A percentile compares a stretch with the other conserved stretches of the same genome.
Conservation (phyloP, 2,113 vertebrate genomes). For the Anseranas semipalmata region DNA sequence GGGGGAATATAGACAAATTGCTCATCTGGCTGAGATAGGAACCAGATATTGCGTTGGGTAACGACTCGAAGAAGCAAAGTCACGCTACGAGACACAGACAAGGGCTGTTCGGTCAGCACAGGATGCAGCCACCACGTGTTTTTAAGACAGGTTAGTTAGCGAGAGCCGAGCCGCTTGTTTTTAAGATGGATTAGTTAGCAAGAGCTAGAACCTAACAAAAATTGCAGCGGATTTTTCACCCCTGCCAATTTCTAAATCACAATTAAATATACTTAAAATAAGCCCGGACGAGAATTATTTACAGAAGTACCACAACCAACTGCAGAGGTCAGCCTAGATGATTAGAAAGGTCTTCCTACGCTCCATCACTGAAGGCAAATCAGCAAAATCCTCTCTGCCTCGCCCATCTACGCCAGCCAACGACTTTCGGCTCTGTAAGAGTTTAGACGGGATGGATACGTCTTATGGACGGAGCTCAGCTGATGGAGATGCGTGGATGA, state of each 20-base stretch:
- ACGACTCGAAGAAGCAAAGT: background rate
- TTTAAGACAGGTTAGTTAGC: background rate
- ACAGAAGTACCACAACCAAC: background rate
- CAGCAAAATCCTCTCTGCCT: background rate
- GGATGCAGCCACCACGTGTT: rapidly evolving
- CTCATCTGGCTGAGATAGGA: background rate
- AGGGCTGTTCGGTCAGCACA: background rate
- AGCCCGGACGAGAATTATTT: background rate
- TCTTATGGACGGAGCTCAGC: background rate
- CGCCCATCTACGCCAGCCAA: background rate
- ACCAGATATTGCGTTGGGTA: background rate
- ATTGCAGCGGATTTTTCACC: background rate
- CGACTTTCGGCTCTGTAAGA: rapidly evolving
- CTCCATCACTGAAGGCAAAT: background rate
- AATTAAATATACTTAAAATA: background rate
- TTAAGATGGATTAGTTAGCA: background rate
- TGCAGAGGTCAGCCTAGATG: background rate
- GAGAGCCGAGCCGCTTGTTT: background rate
- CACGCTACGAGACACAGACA: background rate
- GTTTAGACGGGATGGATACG: background rate
- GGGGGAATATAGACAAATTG: background rate
- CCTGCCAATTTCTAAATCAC: background rate
- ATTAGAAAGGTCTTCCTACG: background rate
- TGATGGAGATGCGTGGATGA: background rate
- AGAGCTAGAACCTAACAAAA: background rate